Evolutionary conservation across 2,113 vertebrate genomes (phyloP), one percentile per base, ranked within the genome.

Genomic region (Limanda limanda): DNA sequence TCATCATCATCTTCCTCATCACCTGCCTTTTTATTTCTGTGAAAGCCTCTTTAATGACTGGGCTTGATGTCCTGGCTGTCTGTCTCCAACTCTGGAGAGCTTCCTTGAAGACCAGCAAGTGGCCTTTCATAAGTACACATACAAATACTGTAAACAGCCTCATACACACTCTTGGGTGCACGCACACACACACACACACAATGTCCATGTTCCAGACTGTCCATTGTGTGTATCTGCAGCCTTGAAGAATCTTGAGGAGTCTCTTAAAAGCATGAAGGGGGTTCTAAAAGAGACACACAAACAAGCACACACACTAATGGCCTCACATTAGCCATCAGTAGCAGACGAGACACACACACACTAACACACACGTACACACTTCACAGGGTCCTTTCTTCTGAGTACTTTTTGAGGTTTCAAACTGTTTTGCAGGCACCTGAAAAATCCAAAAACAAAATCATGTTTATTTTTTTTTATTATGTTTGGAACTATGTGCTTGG

Each of bases 31-130:
- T 42, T 92, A 87, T 89, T 89, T 81, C 55, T 60, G 83, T 88
- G 86, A 92, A 88, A 94, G 95, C 92, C 93, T 94, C 94, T 94
- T 95, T 95, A 95, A 91, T 86, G 92, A 91, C 89, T 78, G 68
- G 74, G 71, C 68, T 94, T 92, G 92, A 90, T 93, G 94, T 93
- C 90, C 89, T 90, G 88, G 88, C 91, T 88, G 90, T 88, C 91
- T 94, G 83, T 95, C 90, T 95, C 90, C 92, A 94, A 91, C 90
- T 92, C 92, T 87, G 86, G 90, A 88, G 74, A 92, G 94, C 82
- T 89, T 88, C 88, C 94, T 95, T 94, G 92, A 96, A 94, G 90
- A 90, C 82, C 86, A 93, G 74, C 78, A 82, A 90, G 86, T 85
- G 73, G 79, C 73, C 74, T 91, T 86, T 88, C 74, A 86, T 71